A percentile compares a stretch with the other conserved stretches of the same genome.
Conservation (phyloP, 2,888 invertebrate species). For the Protodeltote pygarga region DNA sequence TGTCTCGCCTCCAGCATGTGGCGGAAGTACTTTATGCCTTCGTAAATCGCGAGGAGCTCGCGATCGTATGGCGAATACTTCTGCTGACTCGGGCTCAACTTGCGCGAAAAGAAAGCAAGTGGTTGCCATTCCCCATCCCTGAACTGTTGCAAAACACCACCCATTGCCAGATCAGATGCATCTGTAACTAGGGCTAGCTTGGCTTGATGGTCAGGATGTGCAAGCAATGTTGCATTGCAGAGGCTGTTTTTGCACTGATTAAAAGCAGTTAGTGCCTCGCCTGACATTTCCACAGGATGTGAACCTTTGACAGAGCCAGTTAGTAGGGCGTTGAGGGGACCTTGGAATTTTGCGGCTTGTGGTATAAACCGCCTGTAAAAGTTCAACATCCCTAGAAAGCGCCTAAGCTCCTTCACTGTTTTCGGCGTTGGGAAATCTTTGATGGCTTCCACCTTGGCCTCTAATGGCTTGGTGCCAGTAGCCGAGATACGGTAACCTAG, state of each 20-base stretch:
- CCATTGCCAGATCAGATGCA: background rate
- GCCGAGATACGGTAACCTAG: slow-evolving; percentile 26
- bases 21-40: slow-evolving; percentile 6
- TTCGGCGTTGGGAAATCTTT: slow-evolving; percentile 25
- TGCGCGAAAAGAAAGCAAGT: background rate
- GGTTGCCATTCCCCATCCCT: background rate
- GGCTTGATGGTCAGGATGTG: slow-evolving; percentile 1
- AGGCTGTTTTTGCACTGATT: slow-evolving; percentile 1
- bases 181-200: too few species aligned
- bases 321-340: too few species aligned
- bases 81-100: background rate
- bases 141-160: background rate
- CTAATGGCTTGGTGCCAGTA: slow-evolving; percentile 8
- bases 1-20: too few species aligned
- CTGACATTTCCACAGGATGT: background rate
- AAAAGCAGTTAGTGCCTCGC: background rate
- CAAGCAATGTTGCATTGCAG: background rate
- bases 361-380: slow-evolving; percentile 10
- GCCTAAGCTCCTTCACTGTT: slow-evolving; percentile 1
- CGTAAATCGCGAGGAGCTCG: slow-evolving; percentile 13
- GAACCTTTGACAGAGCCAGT: background rate
- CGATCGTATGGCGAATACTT: slow-evolving; percentile 2
- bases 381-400: slow-evolving; percentile 18
- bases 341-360: background rate
- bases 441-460: slow-evolving; percentile 9